Conservation (phyloP, 2,113 vertebrate species). For the Columbina picui region DNA sequence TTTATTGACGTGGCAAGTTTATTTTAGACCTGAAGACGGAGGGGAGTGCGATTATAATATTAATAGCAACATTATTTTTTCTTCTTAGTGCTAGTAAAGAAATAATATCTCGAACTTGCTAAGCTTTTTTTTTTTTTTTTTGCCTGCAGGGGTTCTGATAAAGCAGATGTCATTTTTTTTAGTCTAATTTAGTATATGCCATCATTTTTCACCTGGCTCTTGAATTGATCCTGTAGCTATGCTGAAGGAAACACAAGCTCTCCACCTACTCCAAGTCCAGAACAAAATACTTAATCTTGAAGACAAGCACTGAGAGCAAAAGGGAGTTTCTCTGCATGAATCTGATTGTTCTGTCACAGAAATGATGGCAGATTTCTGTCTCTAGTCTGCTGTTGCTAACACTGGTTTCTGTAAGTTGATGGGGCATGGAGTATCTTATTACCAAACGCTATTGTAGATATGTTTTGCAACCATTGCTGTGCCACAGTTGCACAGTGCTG, state of each 20-base stretch:
- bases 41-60: neutral
- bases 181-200: neutral
- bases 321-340: conserved; percentile 24
- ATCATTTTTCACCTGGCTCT: conserved; percentile 53
- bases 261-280: conserved; percentile 45
- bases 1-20: neutral
- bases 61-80: neutral
- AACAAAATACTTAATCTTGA: conserved; percentile 58
- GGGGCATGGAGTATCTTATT: conserved; percentile 23
- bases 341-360: neutral
- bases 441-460: neutral
- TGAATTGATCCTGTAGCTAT: conserved; percentile 13
- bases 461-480: conserved; percentile 10
- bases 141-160: conserved; percentile 6
- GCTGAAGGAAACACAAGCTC: conserved; percentile 47
- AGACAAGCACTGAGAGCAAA: conserved; percentile 31
- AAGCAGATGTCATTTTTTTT: conserved; percentile 42
- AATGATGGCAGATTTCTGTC: conserved; percentile 23
- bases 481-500: neutral
- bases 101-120: neutral
- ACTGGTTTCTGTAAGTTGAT: conserved; percentile 44
- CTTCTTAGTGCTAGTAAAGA: neutral
- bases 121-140: conserved; percentile 36
- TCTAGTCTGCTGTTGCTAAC: conserved; percentile 29
- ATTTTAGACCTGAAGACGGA: neutral